phyloP scores from a whole-genome alignment of 1,140 invertebrate species.

The Drosophila bipectinata region DNA sequence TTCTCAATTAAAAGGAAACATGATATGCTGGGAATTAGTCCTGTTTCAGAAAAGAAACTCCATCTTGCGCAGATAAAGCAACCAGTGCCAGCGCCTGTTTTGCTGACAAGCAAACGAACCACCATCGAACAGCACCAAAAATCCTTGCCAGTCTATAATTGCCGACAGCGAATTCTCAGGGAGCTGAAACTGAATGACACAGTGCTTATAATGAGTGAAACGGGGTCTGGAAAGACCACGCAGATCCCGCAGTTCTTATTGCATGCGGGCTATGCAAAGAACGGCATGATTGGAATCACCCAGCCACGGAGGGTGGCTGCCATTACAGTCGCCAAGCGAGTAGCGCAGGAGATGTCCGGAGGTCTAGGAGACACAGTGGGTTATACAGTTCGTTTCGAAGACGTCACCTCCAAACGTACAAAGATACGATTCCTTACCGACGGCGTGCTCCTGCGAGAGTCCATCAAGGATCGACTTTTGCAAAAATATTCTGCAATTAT shows the following conservation, averaged over 20 bases:
- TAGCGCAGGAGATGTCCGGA: conserved; percentile 90
- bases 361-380: conserved; percentile 87
- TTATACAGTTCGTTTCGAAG: conserved; percentile 96
- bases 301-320: conserved; percentile 97
- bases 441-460: conserved; percentile 95
- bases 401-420: conserved; percentile 89
- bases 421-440: conserved; percentile 95
- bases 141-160: conserved; percentile 64
- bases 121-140: conserved; percentile 62
- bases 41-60: conserved; percentile 36
- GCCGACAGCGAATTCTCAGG: conserved; percentile 60
- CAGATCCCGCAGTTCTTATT: conserved; percentile 93
- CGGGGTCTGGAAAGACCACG: conserved; percentile 95
- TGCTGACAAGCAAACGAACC: conserved; percentile 25
- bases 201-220: conserved; percentile 94
- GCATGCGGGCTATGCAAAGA: conserved; percentile 86
- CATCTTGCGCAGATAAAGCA: conserved; percentile 15
- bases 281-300: conserved; percentile 90
- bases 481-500: conserved; percentile 92
- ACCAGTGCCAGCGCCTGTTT: conserved; percentile 4
- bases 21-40: conserved; percentile 27
- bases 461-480: conserved; percentile 88
- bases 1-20: conserved; percentile 56
- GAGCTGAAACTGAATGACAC: conserved; percentile 84
- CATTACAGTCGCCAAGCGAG: conserved; percentile 93